Evolutionary conservation across 2,888 invertebrate species (phyloP).

Genomic region (Heliconius charithonia): DNA sequence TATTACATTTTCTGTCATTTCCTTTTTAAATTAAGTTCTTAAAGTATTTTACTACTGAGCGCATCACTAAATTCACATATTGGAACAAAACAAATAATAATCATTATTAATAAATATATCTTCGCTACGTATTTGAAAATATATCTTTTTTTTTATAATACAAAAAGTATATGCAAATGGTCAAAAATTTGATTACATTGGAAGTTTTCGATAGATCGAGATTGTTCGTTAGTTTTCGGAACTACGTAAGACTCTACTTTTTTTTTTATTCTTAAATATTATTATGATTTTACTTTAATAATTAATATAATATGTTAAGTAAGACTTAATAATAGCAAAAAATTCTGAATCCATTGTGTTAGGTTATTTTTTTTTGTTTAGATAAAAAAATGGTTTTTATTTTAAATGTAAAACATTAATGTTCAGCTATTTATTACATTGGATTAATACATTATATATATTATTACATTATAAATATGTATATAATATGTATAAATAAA

Average conservation of each 20-base stretch:
- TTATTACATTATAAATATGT: too few species aligned
- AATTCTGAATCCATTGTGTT: not conserved
- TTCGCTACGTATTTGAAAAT: not conserved
- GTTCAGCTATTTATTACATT: too few species aligned
- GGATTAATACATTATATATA: too few species aligned
- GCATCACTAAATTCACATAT: not conserved
- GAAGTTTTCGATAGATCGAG: not conserved
- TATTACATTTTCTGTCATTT: not conserved
- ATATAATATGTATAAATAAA: not conserved
- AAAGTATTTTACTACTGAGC: not conserved
- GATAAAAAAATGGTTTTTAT: not conserved
- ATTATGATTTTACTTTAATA: conserved; percentile 3
- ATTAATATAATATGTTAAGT: not conserved
- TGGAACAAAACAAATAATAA: not conserved
- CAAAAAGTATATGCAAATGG: not conserved
- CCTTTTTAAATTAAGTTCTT: not conserved
- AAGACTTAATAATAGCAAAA: not conserved
- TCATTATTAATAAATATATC: too few species aligned
- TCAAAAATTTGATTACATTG: not conserved
- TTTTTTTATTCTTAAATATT: not conserved
- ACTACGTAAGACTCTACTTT: not conserved
- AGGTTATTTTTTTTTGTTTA: not conserved
- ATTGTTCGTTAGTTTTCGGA: not conserved
- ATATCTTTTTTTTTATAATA: not conserved
- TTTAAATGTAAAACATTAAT: not conserved